phyloP scores from a whole-genome alignment of 2,888 invertebrate genomes.

The Dromius quadrimaculatus region DNA sequence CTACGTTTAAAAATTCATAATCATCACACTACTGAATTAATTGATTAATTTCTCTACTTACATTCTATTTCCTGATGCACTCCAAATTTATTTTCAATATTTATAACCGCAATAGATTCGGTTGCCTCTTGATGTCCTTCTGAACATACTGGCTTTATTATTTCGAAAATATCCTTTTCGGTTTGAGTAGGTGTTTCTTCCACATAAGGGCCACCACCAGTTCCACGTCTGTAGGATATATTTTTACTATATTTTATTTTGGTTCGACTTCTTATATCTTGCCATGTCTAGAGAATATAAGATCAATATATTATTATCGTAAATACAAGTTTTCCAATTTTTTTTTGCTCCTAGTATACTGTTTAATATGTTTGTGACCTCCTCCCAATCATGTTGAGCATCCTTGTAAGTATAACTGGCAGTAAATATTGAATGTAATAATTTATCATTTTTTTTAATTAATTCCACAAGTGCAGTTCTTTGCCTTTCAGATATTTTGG shows the following conservation, averaged over 20 bases:
- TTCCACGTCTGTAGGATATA: background rate
- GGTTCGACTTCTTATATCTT: background rate
- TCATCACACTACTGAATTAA: too few species aligned
- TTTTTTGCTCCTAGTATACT: background rate
- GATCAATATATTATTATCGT: background rate
- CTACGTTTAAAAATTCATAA: too few species aligned
- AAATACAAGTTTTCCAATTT: background rate
- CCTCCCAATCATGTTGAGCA: background rate
- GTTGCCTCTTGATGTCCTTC: background rate
- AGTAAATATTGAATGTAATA: too few species aligned
- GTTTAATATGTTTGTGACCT: background rate
- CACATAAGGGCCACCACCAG: background rate
- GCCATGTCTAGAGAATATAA: background rate
- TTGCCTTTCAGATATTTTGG: too few species aligned
- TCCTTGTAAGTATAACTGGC: too few species aligned
- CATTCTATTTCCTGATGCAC: background rate
- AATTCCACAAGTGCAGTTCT: too few species aligned
- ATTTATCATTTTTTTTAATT: too few species aligned
- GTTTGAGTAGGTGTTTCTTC: background rate
- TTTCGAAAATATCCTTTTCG: background rate
- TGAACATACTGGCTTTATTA: background rate
- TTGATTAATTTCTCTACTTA: background rate
- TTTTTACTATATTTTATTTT: background rate
- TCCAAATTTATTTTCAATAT: background rate
- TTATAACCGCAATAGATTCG: background rate